These are phyloP conservation scores for Chrysomallon squamiferum DNA, from an alignment of 1,140 invertebrate genomes.

Conservation along the genomic window DNA sequence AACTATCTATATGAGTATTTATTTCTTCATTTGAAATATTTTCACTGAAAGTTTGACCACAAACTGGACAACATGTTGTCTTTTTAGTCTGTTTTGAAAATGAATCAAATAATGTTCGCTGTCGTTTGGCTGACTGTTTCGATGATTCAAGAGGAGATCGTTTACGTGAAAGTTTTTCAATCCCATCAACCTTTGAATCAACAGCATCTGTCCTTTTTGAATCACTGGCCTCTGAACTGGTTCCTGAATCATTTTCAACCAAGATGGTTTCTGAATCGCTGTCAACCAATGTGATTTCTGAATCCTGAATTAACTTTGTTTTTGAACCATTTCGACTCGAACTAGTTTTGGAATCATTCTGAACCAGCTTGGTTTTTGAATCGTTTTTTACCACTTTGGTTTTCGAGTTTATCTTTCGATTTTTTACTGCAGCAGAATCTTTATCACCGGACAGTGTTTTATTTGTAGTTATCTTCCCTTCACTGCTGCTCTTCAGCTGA, in stretches of 20 bases:
- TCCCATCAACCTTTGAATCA: neutral
- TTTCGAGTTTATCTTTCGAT: neutral
- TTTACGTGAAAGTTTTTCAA: neutral
- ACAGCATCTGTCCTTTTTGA: neutral
- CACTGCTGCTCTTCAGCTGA: neutral
- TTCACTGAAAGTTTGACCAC: conserved; percentile 37
- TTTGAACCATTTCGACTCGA: neutral
- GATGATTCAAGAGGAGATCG: conserved; percentile 11
- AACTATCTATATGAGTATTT: conserved; percentile 55
- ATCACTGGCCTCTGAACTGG: neutral
- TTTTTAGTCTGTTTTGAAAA: conserved; percentile 32
- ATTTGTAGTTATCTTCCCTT: no score
- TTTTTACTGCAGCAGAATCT: neutral
- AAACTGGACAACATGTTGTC: conserved; percentile 42
- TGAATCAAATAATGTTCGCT: conserved; percentile 26
- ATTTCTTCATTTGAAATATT: conserved; percentile 42
- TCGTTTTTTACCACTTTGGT: neutral
- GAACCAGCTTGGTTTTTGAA: no score
- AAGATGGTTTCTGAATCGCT: no score
- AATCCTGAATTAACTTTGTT: neutral
- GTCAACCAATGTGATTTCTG: neutral
- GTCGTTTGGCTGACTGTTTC: conserved; percentile 7
- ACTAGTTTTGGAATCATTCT: neutral
- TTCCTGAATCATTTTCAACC: no score
- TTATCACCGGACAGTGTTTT: no score